phyloP scores from a whole-genome alignment of 2,113 vertebrate species.

The Gadus macrocephalus region DNA sequence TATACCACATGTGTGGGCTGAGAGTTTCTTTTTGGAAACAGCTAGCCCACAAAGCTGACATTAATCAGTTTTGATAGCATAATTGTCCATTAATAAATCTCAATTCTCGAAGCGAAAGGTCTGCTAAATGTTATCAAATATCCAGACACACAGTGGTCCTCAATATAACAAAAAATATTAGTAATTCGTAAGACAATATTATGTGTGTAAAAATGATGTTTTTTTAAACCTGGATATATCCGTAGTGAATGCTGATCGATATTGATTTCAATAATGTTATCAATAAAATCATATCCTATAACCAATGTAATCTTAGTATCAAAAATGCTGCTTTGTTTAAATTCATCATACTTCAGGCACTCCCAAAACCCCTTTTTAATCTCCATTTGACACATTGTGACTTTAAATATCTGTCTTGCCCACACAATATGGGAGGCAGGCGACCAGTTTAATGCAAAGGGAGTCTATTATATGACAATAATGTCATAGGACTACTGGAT shows the following conservation, averaged over 20 bases:
- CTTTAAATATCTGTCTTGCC: slow-evolving; percentile 24
- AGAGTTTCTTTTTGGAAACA: slow-evolving; percentile 28
- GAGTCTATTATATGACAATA: slow-evolving; percentile 60
- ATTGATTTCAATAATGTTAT: too few species aligned
- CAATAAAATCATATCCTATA: slow-evolving; percentile 15
- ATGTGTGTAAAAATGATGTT: not conserved
- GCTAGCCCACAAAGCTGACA: slow-evolving; percentile 22
- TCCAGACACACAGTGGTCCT: slow-evolving; percentile 25
- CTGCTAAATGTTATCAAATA: slow-evolving; percentile 27
- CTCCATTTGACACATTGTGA: too few species aligned
- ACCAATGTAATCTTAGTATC: too few species aligned
- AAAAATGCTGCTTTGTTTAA: too few species aligned
- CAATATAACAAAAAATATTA: slow-evolving; percentile 5
- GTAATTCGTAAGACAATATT: not conserved
- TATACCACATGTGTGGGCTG: not conserved
- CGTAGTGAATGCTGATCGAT: too few species aligned
- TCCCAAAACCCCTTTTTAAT: too few species aligned
- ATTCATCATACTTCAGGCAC: too few species aligned
- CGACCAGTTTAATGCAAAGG: slow-evolving; percentile 30
- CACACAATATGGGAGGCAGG: slow-evolving; percentile 33
- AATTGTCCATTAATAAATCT: slow-evolving; percentile 42
- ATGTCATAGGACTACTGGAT: slow-evolving; percentile 61
- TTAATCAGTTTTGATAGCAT: slow-evolving; percentile 10
- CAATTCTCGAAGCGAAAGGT: slow-evolving; percentile 24
- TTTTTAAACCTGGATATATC: too few species aligned